Base-by-base conservation (phyloP, 2,113 vertebrate species). In the Spilogale gracilis region DNA sequence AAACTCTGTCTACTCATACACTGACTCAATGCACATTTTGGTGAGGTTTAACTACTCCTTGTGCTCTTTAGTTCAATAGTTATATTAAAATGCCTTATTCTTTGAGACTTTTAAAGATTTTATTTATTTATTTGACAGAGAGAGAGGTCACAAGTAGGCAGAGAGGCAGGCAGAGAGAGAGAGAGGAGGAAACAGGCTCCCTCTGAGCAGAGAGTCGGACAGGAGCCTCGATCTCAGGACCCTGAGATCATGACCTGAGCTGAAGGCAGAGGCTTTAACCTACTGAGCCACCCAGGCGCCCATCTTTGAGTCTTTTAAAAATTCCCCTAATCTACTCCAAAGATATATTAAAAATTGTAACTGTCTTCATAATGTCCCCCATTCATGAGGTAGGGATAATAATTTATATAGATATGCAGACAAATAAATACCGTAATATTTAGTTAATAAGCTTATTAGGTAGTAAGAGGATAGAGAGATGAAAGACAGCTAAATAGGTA, bases 281-380 rank as follows among this genome's bases (percentile, higher is more conserved):
- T 38, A 38, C 38, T 38, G 38, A 38, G 38, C 38, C 38, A 38
- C 38, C 38, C 38, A 38, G 38, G 38, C 38, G 38, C 38, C 38
- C 38, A 38, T 38, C 9, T 50, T 67, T 93, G 1, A 85, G 48
- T 0, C 8, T 12, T 71, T 54, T 38, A 30, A 23, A 81, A 76
- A 21, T 48, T 90, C 0, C 4, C 4, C 16, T 52, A 69, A 85
- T 17, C 67, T 14, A 89, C 16, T 30, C 1, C 5, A 88, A 27
- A 92, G 4, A 2, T 52, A 76, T 87, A 79, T 43, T 81, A 25
- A 94, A 96, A 92, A 78, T 69, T 88, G 21, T 43, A 20, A 67
- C 9, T 56, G 3, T 50, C 43, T 83, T 83, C 5, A 74, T 81
- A 94, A 85, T 43, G 2, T 1, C 2, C 3, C 3, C n/a, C 4